phyloP scores from a whole-genome alignment of 2,888 invertebrate genomes.

The Apamea sordens region DNA sequence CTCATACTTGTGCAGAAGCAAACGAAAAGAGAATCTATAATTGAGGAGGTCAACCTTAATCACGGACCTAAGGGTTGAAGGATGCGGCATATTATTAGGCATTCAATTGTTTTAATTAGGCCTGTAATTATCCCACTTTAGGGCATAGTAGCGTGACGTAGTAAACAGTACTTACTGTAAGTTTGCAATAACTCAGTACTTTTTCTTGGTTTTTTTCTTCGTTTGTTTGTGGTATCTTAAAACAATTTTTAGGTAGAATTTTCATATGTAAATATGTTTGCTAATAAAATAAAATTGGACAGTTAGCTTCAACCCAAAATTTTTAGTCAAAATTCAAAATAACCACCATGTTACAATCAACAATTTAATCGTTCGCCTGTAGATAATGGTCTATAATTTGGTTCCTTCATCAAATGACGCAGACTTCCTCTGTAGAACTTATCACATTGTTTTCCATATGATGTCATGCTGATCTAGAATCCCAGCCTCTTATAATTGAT shows the following conservation, averaged over 20 bases:
- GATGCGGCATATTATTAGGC: conserved; percentile 66
- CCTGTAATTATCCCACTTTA: not conserved
- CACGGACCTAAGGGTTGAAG: conserved; percentile 25
- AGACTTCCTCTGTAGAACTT: conserved; percentile 31
- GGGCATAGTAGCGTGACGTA: not conserved
- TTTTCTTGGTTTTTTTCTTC: not conserved
- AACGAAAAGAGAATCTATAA: conserved; percentile 85
- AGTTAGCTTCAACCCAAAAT: not conserved
- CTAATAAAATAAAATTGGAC: not conserved
- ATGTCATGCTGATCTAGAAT: conserved; percentile 66
- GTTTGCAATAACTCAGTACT: not conserved
- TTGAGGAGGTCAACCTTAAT: conserved; percentile 69
- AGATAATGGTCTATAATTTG: conserved; percentile 21
- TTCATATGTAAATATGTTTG: not conserved
- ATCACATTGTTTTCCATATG: conserved; percentile 60
- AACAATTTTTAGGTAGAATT: not conserved
- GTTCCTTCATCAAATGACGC: conserved; percentile 39
- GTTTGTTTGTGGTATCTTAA: not conserved
- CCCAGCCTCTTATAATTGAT: conserved; percentile 58
- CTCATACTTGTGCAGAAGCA: conserved; percentile 73
- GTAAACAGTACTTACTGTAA: not conserved
- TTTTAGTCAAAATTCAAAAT: not conserved
- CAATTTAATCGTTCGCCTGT: conserved; percentile 1
- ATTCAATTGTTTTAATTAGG: conserved; percentile 10
- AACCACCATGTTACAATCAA: not conserved